phyloP scores from a whole-genome alignment of 2,113 vertebrate genomes.

The Sialia sialis region DNA sequence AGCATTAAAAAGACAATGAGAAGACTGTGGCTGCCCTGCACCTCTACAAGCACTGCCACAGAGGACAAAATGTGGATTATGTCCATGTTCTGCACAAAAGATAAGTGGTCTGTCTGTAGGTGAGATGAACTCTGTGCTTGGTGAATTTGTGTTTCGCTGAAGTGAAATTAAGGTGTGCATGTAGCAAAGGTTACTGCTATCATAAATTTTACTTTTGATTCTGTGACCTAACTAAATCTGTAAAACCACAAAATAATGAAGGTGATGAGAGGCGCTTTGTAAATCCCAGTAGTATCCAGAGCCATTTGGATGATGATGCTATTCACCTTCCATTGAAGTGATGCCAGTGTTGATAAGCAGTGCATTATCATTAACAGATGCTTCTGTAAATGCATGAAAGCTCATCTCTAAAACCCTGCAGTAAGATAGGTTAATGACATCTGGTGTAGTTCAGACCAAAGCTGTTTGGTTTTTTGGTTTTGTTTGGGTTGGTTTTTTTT shows the following conservation, averaged over 20 bases:
- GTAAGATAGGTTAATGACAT: neutral
- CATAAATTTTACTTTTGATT: neutral
- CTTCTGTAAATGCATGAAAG: neutral
- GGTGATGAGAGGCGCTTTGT: neutral
- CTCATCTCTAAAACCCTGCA: neutral
- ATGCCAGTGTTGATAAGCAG: neutral
- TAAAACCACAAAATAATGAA: neutral
- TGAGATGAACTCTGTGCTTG: neutral
- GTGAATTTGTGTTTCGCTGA: neutral
- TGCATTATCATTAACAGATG: neutral
- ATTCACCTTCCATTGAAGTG: neutral
- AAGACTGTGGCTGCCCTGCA: neutral
- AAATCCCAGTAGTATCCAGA: neutral
- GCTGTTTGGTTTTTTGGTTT: neutral
- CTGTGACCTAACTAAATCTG: neutral
- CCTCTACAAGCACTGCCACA: neutral
- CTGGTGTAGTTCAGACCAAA: conserved; percentile 15
- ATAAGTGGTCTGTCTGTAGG: neutral
- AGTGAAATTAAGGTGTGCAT: neutral
- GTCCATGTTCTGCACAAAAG: neutral
- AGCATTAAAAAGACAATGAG: neutral
- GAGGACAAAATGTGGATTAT: neutral
- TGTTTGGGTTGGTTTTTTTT: neutral
- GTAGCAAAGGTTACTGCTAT: neutral
- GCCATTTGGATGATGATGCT: neutral